A percentile compares a stretch with the other conserved stretches of the same genome.
These are phyloP conservation scores for Drosophila oshimai DNA, from an alignment of 1,140 invertebrate genomes.

Conservation along the genomic window DNA sequence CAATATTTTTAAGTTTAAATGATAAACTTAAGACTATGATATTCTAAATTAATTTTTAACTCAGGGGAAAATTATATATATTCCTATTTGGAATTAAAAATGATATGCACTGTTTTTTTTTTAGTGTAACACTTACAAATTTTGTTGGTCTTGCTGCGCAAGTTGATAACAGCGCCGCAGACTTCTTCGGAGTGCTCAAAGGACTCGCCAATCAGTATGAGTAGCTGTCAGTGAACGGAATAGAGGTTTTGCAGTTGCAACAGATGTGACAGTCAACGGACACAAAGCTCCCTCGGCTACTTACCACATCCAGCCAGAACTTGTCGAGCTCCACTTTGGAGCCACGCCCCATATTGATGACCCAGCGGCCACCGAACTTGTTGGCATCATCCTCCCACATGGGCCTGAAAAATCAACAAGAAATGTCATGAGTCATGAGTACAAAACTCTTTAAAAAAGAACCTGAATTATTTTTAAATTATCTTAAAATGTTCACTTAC, in stretches of 20 bases:
- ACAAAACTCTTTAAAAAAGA: background rate
- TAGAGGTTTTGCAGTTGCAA: background rate
- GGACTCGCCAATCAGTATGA: constrained; percentile 98
- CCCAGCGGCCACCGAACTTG: constrained; percentile 96
- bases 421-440: too few relatives aligned
- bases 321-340: constrained; percentile 93
- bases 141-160: constrained; percentile 96
- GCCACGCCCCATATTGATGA: constrained; percentile 94
- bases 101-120: background rate
- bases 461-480: background rate
- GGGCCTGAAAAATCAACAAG: constrained; percentile 84
- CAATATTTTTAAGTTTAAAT: too few relatives aligned
- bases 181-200: constrained; percentile 96
- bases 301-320: constrained; percentile 97
- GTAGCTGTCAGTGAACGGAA: constrained; percentile 83
- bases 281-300: constrained; percentile 72
- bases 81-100: too few relatives aligned
- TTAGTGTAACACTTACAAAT: constrained; percentile 83
- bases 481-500: constrained; percentile 26
- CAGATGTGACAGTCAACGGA: constrained; percentile 16
- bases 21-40: too few relatives aligned
- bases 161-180: constrained; percentile 97
- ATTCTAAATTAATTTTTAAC: too few relatives aligned
- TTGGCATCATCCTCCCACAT: constrained; percentile 98
- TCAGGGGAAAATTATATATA: too few relatives aligned